These are phyloP conservation scores for Microctonus brassicae DNA, from an alignment of 2,888 invertebrate species.

Conservation along the genomic window DNA sequence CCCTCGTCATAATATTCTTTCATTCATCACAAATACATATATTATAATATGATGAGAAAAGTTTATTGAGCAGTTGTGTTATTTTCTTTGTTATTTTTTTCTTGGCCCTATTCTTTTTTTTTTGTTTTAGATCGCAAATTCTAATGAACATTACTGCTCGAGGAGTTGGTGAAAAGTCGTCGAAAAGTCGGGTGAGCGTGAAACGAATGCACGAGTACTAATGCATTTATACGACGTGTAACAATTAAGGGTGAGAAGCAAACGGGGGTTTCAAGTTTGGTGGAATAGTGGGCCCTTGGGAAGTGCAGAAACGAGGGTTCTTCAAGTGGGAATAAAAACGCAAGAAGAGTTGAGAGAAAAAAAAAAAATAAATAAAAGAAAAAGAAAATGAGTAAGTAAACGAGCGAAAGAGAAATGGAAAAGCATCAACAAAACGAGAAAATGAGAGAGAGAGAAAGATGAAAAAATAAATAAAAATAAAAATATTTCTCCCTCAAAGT, in stretches of 20 bases:
- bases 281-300: conserved; percentile 46
- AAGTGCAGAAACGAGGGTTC: conserved; percentile 36
- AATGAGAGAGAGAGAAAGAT: neutral
- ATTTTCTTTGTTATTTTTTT: neutral
- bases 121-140: neutral
- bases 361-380: conserved; percentile 24
- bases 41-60: neutral
- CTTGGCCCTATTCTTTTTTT: too few relatives aligned
- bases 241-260: conserved; percentile 56
- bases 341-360: conserved; percentile 16
- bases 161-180: conserved; percentile 41
- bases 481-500: conserved; percentile 32
- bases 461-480: neutral
- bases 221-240: conserved; percentile 68
- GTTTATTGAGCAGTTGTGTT: neutral
- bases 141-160: neutral
- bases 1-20: neutral
- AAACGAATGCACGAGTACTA: conserved; percentile 65
- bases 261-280: conserved; percentile 52
- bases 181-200: conserved; percentile 56
- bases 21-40: neutral
- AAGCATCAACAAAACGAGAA: neutral
- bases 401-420: too few relatives aligned
- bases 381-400: neutral
- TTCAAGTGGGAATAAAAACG: conserved; percentile 25